Evolutionary conservation across 2,113 vertebrate species (phyloP).

Genomic region (Crypturellus undulatus): DNA sequence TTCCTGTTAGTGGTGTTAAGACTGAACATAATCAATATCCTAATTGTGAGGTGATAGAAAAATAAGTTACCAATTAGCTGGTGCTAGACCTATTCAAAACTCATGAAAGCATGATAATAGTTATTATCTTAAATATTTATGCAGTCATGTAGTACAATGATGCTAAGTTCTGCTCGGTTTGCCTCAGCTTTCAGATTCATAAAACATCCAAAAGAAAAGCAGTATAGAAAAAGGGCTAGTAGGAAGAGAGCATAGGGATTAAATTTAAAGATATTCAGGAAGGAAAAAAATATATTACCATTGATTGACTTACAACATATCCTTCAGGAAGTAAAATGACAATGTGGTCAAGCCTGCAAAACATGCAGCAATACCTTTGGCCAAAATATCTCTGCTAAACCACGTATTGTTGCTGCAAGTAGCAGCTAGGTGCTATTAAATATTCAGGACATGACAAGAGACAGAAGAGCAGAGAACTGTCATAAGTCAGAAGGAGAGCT

Average conservation of each 20-base stretch:
- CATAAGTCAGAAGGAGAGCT: not conserved
- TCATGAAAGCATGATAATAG: not conserved
- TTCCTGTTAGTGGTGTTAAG: constrained; percentile 29
- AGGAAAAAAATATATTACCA: not conserved
- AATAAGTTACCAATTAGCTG: not conserved
- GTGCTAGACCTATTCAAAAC: not conserved
- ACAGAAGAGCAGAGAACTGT: not conserved
- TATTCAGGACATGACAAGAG: not conserved
- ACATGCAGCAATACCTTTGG: not conserved
- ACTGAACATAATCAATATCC: constrained; percentile 21
- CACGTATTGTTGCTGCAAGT: not conserved
- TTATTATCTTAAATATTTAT: not conserved
- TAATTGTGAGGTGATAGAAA: constrained; percentile 24
- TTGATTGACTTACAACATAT: not conserved
- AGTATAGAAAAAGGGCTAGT: not conserved
- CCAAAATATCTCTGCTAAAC: not conserved
- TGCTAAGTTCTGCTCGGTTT: not conserved
- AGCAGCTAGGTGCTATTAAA: not conserved
- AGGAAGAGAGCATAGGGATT: not conserved
- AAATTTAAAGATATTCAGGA: not conserved
- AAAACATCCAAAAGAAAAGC: not conserved
- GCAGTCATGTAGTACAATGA: not conserved
- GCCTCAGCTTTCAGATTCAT: not conserved
- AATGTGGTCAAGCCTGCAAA: not conserved
- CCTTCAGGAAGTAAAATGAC: not conserved